Evolutionary conservation across 2,113 vertebrate genomes (phyloP).

Genomic region (Hippocampus mohnikei): DNA sequence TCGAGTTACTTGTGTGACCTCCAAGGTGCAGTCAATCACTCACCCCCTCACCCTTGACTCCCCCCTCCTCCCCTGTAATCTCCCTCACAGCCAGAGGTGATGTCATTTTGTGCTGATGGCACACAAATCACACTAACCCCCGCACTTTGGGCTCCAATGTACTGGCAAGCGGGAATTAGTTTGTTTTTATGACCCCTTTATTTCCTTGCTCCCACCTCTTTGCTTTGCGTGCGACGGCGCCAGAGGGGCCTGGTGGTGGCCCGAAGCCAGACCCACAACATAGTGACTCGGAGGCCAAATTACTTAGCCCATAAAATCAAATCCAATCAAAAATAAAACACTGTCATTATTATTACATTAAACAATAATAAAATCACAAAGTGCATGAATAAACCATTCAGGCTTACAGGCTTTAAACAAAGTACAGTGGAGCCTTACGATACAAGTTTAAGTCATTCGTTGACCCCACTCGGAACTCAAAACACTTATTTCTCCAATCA

Average conservation of each 20-base stretch:
- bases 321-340: slow-evolving; percentile 44
- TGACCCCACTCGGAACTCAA: background rate
- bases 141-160: slow-evolving; percentile 30
- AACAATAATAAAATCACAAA: slow-evolving; percentile 59
- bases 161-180: slow-evolving; percentile 61
- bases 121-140: slow-evolving; percentile 68
- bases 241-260: slow-evolving; percentile 31
- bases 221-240: slow-evolving; percentile 30
- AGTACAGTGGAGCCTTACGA: background rate
- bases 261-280: slow-evolving; percentile 36
- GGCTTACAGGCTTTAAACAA: slow-evolving; percentile 35
- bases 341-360: slow-evolving; percentile 67
- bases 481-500: background rate
- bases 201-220: slow-evolving; percentile 58
- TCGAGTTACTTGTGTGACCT: slow-evolving; percentile 47
- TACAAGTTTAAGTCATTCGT: background rate
- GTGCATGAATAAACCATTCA: slow-evolving; percentile 53
- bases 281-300: slow-evolving; percentile 34
- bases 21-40: slow-evolving; percentile 50
- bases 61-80: slow-evolving; percentile 36
- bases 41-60: slow-evolving; percentile 32
- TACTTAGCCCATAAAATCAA: slow-evolving; percentile 26
- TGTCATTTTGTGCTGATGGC: slow-evolving; percentile 56
- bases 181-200: slow-evolving; percentile 70
- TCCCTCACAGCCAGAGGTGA: slow-evolving; percentile 58